Base-by-base conservation (phyloP, 1,140 invertebrate species). In the Euura lappo region DNA sequence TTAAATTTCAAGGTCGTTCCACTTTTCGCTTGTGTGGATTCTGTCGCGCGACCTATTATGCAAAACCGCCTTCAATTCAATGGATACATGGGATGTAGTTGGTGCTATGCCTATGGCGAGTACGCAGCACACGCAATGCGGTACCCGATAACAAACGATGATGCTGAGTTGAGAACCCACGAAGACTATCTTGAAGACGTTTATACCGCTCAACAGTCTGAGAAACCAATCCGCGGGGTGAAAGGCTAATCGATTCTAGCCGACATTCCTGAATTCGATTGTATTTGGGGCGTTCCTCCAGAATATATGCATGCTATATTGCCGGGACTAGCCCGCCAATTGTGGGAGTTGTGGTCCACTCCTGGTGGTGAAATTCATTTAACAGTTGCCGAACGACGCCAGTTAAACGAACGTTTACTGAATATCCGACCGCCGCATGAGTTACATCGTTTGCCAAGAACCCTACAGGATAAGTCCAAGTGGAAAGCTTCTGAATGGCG, bases 71-170 rank as follows among this genome's bases (percentile, higher is more conserved):
- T 79, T 0, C 73, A 77, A 51, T 77, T 45, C 45, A 76, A 75
- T 71, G 78, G 76, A n/a, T 75, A 71, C 70, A 74, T 45, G 44
- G 74, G 76, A 2, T 79, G 76, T 68, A 72, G 68, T n/a, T 74
- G 71, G 69, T 77, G 77, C 65, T 79, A 79, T 51, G 60, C 74
- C 65, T 2, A 13, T 7, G 76, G 79, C 11, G 71, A 68, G 71
- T 76, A 74, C 47, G 46, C 70, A 44, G n/a, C 44, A 13, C 8
- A 42, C 3, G 64, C 70, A 45, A 71, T 78, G 10, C 71, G 76
- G 67, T 78, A 77, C 72, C 65, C 72, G 3, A 44, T 74, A 11
- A 72, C 74, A 65, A n/a, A 72, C 72, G 6, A 72, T 43, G 28
- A 70, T 10, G 60, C 65, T 6, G 28, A 13, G 10, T 42, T 72